Percentiles rank a stretch among this genome's conserved stretches.
These are phyloP conservation scores for Paraescarpia echinospica DNA, from an alignment of 1,140 invertebrate species.

Conservation along the genomic window DNA sequence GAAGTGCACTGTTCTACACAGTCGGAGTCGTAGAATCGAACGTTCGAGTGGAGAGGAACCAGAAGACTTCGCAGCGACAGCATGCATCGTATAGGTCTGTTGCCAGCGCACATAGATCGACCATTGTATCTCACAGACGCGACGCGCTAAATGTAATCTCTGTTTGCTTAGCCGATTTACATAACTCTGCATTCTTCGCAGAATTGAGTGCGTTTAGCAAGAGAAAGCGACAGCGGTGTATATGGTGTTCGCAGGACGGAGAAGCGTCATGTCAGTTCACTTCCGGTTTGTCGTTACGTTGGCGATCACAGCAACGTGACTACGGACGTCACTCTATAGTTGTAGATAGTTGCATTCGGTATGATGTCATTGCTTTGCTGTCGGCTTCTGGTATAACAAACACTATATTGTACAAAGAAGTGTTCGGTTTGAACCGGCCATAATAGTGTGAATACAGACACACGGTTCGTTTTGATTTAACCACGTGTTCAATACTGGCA, in stretches of 20 bases:
- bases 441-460: too few species aligned
- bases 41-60: neutral
- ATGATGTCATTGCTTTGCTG: neutral
- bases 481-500: neutral
- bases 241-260: neutral
- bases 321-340: neutral
- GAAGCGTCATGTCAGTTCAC: neutral
- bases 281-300: neutral
- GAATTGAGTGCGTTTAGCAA: neutral
- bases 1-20: neutral
- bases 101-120: neutral
- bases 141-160: neutral
- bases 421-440: neutral
- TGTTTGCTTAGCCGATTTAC: neutral
- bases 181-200: neutral
- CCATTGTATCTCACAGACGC: neutral
- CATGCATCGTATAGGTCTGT: too few species aligned
- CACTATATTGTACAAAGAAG: neutral
- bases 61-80: neutral
- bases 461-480: too few species aligned
- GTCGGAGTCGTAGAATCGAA: neutral
- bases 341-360: neutral
- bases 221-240: neutral
- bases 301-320: neutral
- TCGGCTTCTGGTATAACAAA: neutral